Evolutionary conservation across 2,888 invertebrate genomes (phyloP).

Genomic region (Margaritifera margaritifera): DNA sequence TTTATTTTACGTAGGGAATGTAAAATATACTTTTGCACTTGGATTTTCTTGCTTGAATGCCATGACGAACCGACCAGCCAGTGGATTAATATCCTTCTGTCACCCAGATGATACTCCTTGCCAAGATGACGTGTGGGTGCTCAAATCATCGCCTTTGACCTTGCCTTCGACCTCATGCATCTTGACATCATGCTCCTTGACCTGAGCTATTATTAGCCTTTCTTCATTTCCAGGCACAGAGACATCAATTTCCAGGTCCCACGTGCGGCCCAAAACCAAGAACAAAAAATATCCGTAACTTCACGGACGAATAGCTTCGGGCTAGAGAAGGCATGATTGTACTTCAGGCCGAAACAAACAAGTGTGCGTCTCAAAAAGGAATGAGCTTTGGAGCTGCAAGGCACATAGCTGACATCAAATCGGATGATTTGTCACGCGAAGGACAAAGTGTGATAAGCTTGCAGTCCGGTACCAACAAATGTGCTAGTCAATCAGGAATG

Average conservation of each 20-base stretch:
- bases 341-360: constrained; percentile 70
- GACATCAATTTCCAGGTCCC: constrained; percentile 64
- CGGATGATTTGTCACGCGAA: constrained; percentile 53
- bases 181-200: too few species aligned
- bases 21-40: too few species aligned
- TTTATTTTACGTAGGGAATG: too few species aligned
- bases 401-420: constrained; percentile 60
- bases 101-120: too few species aligned
- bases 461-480: constrained; percentile 64
- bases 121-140: too few species aligned
- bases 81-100: too few species aligned
- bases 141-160: too few species aligned
- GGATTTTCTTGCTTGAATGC: too few species aligned
- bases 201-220: not conserved
- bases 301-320: constrained; percentile 63
- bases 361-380: constrained; percentile 69
- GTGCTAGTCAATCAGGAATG: constrained; percentile 65
- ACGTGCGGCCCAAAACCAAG: constrained; percentile 67
- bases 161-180: too few species aligned
- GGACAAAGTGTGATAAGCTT: constrained; percentile 58
- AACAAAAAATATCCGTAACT: constrained; percentile 58
- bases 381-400: constrained; percentile 62
- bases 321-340: constrained; percentile 65
- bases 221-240: constrained; percentile 55
- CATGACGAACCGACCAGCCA: too few species aligned